Evolutionary conservation across 2,888 invertebrate genomes (phyloP), one percentile per base, ranked within the genome.

Genomic region (Pilophorus perplexus): DNA sequence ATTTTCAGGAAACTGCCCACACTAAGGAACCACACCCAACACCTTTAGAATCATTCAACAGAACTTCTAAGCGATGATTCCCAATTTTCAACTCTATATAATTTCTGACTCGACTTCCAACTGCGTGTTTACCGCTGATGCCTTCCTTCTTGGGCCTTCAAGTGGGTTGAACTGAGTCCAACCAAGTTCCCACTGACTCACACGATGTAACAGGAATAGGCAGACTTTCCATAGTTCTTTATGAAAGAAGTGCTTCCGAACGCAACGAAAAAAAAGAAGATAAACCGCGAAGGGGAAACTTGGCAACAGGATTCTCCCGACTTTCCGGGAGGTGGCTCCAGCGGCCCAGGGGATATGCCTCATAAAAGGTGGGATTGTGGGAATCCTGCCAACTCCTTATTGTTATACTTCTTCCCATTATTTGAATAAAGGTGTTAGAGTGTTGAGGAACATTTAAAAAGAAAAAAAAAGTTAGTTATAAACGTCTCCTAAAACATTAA

Each of bases 311-410:
- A 25, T 16, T 18, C 14, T 28, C 52, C 27, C n/a, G 16, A 12
- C 52, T 27, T 28, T 52, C 52, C 33, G 52, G 25, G 52, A 52
- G 52, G 52, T 28, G 52, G 52, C 52, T 28, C 52, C 52, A 28
- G 16, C 27, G 28, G 28, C 14, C 28, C 52, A 28, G 52, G 52
- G 52, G 52, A 28, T 52, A 52, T 52, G 33, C 52, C 52, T 52
- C 52, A 28, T 52, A 28, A 52, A 28, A 52, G 52, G 52, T 52
- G 33, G 28, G 28, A 14, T 27, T 27, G 52, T 52, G 27, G 52
- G 52, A 52, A 28, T 10, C 14, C 28, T 52, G 52, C 52, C 52
- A 52, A 14, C 28, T 52, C 33, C 28, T 28, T 28, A 52, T 52
- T 52, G 52, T 52, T 52, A 52, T 28, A 28, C 10, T 52, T 27